Evolutionary conservation across 2,113 vertebrate genomes (phyloP), one percentile per base, ranked within the genome.

Genomic region (Grallaria varia): DNA sequence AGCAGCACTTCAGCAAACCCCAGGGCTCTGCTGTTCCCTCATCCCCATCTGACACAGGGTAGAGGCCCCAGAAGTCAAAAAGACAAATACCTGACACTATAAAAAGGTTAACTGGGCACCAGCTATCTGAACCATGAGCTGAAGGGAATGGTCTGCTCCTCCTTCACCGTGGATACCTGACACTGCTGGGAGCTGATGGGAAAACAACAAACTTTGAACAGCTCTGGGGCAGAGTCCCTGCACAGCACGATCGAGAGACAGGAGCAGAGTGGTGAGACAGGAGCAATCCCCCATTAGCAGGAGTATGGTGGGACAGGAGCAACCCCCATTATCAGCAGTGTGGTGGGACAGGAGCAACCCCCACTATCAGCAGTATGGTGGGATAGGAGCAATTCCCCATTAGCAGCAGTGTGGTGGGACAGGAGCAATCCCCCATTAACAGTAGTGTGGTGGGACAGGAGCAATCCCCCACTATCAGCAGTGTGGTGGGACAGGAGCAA

Each of bases 171-270:
- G 12, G 53, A 5, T 1, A 3, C 20, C 52, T 8, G 27, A 2
- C 9, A 0, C 40, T 1, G 64, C 66, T 9, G 14, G 2, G 30
- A 13, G 12, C 1, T 1, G 3, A 0, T 0, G 0, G 15, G 24
- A 28, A 6, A 31, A 7, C 4, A 21, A 25, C 62, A 8, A 14
- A 22, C 44, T 53, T 4, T 2, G 2, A 13, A 2, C 0, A 23
- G 13, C 59, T 52, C 35, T 4, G 69, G 5, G 12, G 69, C 2
- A n/a, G 11, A 23, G 47, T 0, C 21, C 3, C 52, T 21, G 44
- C 82, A 7, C 24, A 4, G 2, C 14, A 5, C 44, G 62, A 7
- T 0, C 0, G 0, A 62, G 50, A 4, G 28, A 9, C 39, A 63
- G 62, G 11, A 30, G 58, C 56, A 58, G 56, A 12, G 8, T 59